These are phyloP conservation scores for Perca flavescens DNA, from an alignment of 2,113 vertebrate genomes.

Conservation along the genomic window DNA sequence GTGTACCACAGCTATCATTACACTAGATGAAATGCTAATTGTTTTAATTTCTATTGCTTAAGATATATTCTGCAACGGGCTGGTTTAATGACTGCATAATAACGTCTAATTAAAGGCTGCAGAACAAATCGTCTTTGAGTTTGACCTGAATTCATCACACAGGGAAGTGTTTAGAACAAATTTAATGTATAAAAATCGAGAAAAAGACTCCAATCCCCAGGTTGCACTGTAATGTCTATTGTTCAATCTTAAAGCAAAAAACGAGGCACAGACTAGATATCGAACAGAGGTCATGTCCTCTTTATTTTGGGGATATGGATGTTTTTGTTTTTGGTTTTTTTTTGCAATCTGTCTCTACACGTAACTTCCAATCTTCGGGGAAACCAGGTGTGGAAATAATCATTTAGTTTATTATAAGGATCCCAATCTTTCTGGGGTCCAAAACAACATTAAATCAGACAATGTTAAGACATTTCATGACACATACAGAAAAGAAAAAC, in stretches of 20 bases:
- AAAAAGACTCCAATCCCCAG: not conserved
- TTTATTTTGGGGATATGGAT: not conserved
- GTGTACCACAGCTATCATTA: slow-evolving; percentile 19
- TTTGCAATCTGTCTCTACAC: no score
- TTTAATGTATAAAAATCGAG: not conserved
- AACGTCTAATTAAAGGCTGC: slow-evolving; percentile 24
- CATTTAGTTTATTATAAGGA: no score
- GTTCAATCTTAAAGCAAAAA: not conserved
- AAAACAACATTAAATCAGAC: no score
- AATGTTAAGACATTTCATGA: no score
- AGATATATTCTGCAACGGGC: not conserved
- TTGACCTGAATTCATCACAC: not conserved
- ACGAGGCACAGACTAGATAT: no score
- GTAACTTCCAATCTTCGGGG: no score
- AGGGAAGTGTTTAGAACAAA: not conserved
- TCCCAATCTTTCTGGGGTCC: no score
- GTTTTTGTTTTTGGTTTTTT: no score
- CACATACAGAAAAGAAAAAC: no score
- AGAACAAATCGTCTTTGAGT: slow-evolving; percentile 7
- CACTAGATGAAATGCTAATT: slow-evolving; percentile 18
- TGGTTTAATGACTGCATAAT: slow-evolving; percentile 16
- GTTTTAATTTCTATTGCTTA: slow-evolving; percentile 36
- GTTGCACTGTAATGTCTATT: not conserved
- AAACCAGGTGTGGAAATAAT: not conserved
- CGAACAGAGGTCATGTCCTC: not conserved